Evolutionary conservation across 2,888 invertebrate genomes (phyloP), one percentile per base, ranked within the genome.

Genomic region (Mythimna loreyi): DNA sequence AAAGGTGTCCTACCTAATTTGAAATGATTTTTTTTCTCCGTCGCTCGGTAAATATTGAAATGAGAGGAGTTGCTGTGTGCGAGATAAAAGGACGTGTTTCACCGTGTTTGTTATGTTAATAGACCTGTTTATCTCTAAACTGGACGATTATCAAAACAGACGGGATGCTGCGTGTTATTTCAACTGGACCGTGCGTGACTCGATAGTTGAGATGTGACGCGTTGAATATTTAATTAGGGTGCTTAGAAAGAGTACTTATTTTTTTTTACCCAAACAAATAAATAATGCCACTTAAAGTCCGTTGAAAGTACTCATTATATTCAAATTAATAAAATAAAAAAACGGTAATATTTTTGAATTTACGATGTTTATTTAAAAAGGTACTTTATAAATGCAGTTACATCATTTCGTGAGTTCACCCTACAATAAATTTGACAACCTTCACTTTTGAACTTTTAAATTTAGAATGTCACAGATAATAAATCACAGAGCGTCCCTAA

Each of bases 121-220:
- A 70, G 75, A 84, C 82, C 85, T 83, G 88, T 90, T 89, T 87
- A 84, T 72, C 80, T 82, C 85, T 86, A 85, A 87, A 88, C 86
- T 87, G 87, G 88, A 89, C 85, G 83, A 84, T 86, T 88, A 86
- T 88, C 87, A 89, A 86, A 91, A 91, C 84, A 90, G 75, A 72
- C 83, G 85, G 92, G 94, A 94, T 94, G 94, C 95, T 95, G 94
- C 55, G 80, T 95, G 94, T 95, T 95, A 89, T 93, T 93, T 84
- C 94, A 95, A 94, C 94, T 95, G 95, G 94, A 91, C 92, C 87
- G 88, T 85, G 90, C 92, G 91, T 92, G 92, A 89, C 87, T 85
- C 69, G 66, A 67, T 80, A 80, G 75, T 82, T 65, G 64, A 75
- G 75, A 72, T 71, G 68, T 67, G 81, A 85, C 84, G 87, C 71